These are phyloP conservation scores for Reinhardtius hippoglossoides DNA, from an alignment of 2,113 vertebrate species.

Conservation along the genomic window DNA sequence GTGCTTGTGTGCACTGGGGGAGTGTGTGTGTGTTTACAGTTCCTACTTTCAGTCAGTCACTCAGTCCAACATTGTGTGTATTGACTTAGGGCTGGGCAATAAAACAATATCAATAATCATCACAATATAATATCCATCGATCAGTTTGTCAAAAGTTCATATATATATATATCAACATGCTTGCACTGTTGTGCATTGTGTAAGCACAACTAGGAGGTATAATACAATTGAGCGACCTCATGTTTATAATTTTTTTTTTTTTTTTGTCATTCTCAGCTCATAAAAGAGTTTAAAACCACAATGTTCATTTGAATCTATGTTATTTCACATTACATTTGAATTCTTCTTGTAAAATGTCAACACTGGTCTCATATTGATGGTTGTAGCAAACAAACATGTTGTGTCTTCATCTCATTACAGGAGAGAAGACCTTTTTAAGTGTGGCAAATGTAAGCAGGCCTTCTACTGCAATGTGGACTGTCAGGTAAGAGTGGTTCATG, in stretches of 20 bases:
- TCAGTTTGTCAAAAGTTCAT: too few species aligned
- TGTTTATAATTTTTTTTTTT: too few species aligned
- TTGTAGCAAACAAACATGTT: slow-evolving; percentile 24
- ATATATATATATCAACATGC: too few species aligned
- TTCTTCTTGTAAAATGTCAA: neutral
- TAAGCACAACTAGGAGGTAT: too few species aligned
- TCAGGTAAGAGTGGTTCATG: slow-evolving; percentile 85
- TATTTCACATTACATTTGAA: neutral
- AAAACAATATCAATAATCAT: neutral
- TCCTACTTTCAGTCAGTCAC: neutral
- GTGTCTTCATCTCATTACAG: slow-evolving; percentile 80
- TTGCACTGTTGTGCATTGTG: too few species aligned
- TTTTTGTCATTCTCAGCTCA: too few species aligned
- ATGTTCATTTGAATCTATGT: neutral
- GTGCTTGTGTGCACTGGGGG: neutral
- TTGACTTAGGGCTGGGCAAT: neutral
- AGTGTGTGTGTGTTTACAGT: neutral
- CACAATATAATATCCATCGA: neutral
- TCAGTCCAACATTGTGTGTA: neutral
- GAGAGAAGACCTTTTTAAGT: slow-evolving; percentile 95
- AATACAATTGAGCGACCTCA: too few species aligned
- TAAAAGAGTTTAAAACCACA: too few species aligned
- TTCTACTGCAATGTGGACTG: slow-evolving; percentile 96
- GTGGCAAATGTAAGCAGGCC: slow-evolving; percentile 96
- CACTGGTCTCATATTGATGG: neutral